Evolutionary conservation across 2,113 vertebrate genomes (phyloP), one percentile per base, ranked within the genome.

Genomic region (Pseudorhombus dupliciocellatus): DNA sequence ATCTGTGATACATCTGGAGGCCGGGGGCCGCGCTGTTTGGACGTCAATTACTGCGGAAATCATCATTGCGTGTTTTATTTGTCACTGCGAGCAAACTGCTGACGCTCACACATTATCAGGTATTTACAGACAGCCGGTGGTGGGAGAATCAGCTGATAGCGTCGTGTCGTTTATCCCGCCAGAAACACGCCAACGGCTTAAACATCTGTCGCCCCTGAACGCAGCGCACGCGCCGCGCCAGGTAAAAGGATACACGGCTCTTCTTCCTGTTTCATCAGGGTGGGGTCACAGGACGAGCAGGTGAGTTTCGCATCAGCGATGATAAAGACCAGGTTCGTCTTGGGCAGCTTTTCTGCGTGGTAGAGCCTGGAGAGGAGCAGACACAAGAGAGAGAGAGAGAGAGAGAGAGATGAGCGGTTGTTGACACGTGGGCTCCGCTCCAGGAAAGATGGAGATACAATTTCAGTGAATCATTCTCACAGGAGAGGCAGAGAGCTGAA

Each of bases 241-340:
- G 75, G 42, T 80, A 20, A 83, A 86, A 97, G 95, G 96, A 98
- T 98, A 98, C 96, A 97, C 54, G 93, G 94, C 90, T 97, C 95
- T 65, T 98, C 96, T 0, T 96, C 96, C 90, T 98, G 97, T 84
- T 94, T 93, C 59, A 98, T 89, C 20, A 89, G 90, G 46, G 91
- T 94, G n/a, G 89, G 86, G 81, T 94, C 92, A 79, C 96, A 97
- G 21, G 90, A 89, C 7, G 82, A 88, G 86, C 95, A 96, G 48
- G 94, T 94, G 40, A 87, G 83, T 85, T 95, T 94, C 79, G 94
- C 93, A 81, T 98, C 96, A 72, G 95, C 93, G 53, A 98, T 95
- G 88, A 98, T 95, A 79, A 98, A 97, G 75, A 98, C 94, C 87
- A 98, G 92, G 90, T 98, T 98, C 56, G 97, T 98, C 73, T 96